These are phyloP conservation scores for Kuschelorhynchus macadamiae DNA, from an alignment of 2,888 invertebrate species.

Conservation along the genomic window DNA sequence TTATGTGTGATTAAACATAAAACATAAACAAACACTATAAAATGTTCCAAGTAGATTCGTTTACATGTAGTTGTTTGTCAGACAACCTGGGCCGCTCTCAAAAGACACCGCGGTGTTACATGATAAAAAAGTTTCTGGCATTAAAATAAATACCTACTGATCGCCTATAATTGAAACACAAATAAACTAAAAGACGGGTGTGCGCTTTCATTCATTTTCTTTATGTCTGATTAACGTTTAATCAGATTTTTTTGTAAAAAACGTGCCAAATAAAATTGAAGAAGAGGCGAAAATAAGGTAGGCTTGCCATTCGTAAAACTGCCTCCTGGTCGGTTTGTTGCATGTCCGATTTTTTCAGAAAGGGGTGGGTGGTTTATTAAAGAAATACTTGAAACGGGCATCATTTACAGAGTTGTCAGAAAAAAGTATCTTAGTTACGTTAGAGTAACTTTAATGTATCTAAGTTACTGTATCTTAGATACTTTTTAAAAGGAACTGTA, in stretches of 20 bases:
- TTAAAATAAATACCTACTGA: slow-evolving; percentile 47
- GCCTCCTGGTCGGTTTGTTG: too few species aligned
- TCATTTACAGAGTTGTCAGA: too few species aligned
- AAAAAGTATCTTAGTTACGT: too few species aligned
- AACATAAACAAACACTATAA: slow-evolving; percentile 50
- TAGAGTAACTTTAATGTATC: too few species aligned
- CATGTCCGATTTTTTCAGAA: too few species aligned
- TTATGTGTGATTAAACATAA: slow-evolving; percentile 51
- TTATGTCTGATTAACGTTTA: not conserved
- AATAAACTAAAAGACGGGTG: slow-evolving; percentile 33
- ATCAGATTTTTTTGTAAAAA: not conserved
- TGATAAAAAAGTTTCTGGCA: slow-evolving; percentile 40
- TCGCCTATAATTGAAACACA: slow-evolving; percentile 44
- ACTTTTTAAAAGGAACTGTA: too few species aligned
- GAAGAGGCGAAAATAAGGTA: too few species aligned
- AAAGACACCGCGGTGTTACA: slow-evolving; percentile 44
- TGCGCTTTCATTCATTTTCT: slow-evolving; percentile 12
- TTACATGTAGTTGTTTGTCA: slow-evolving; percentile 49
- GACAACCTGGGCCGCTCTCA: slow-evolving; percentile 43
- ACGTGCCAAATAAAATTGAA: not conserved
- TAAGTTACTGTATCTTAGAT: too few species aligned
- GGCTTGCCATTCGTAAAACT: too few species aligned
- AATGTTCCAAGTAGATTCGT: slow-evolving; percentile 50
- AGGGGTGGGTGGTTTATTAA: too few species aligned
- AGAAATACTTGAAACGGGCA: too few species aligned